phyloP scores from a whole-genome alignment of 1,140 invertebrate genomes.

The Eriocheir sinensis region DNA sequence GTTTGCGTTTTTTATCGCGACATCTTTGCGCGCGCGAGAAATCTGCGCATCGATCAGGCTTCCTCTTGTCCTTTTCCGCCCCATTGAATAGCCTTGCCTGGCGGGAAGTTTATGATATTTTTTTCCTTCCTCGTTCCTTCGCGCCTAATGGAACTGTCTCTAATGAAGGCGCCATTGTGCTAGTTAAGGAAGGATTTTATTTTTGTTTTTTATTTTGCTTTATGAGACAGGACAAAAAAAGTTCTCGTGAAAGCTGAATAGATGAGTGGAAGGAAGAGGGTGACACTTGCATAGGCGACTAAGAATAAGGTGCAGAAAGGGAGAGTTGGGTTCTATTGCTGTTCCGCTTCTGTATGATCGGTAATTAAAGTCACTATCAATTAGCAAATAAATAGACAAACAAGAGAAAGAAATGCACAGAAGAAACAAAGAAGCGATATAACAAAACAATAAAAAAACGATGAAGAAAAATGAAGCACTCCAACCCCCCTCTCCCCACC shows the following conservation, averaged over 20 bases:
- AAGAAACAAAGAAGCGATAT: too few species aligned
- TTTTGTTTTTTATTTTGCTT: background rate
- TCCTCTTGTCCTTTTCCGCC: background rate
- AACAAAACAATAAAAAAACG: too few species aligned
- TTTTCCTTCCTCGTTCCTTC: too few species aligned
- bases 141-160: background rate
- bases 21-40: background rate
- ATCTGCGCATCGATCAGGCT: background rate
- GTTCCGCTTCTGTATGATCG: background rate
- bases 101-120: background rate
- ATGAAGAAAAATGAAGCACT: too few species aligned
- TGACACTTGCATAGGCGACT: background rate
- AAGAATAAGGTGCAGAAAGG: background rate
- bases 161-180: background rate
- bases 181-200: background rate
- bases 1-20: background rate
- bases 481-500: too few species aligned
- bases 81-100: background rate
- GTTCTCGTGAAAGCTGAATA: background rate
- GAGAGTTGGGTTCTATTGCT: background rate
- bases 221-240: background rate
- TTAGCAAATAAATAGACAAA: too few species aligned
- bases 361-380: background rate
- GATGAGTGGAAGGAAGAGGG: background rate
- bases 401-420: too few species aligned